Conservation (phyloP, 2,888 invertebrate genomes). For the Lottia scabra region DNA sequence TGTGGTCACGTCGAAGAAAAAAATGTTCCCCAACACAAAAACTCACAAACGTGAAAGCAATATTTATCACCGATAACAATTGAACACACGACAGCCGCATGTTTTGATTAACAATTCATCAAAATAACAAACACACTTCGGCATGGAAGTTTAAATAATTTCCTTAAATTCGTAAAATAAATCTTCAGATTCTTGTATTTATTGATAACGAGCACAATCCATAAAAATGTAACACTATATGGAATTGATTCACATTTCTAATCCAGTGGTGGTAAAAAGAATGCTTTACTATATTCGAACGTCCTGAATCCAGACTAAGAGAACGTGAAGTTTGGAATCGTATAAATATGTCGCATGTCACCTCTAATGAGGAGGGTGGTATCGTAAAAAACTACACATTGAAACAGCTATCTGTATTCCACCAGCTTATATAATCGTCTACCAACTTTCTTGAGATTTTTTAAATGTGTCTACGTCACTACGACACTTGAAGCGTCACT, state of each 20-base stretch:
- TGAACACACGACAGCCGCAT: constrained; percentile 15
- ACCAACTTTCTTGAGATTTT: background rate
- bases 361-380: constrained; percentile 7
- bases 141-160: too few relatives aligned
- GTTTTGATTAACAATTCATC: background rate
- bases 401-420: background rate
- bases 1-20: constrained; percentile 54
- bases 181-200: too few relatives aligned
- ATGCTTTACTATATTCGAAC: too few relatives aligned
- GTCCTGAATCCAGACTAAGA: too few relatives aligned
- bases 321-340: background rate
- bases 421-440: background rate
- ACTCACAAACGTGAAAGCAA: constrained; percentile 21
- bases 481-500: constrained; percentile 1
- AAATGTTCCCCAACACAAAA: constrained; percentile 45
- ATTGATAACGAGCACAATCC: too few relatives aligned
- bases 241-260: too few relatives aligned
- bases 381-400: background rate
- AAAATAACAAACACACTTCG: too few relatives aligned
- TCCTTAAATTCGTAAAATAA: too few relatives aligned
- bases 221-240: too few relatives aligned
- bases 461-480: background rate
- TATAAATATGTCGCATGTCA: background rate
- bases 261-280: too few relatives aligned
- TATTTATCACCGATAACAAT: constrained; percentile 24